These are phyloP conservation scores for Astyanax mexicanus DNA, from an alignment of 2,797 vertebrate species.

Conservation along the genomic window DNA sequence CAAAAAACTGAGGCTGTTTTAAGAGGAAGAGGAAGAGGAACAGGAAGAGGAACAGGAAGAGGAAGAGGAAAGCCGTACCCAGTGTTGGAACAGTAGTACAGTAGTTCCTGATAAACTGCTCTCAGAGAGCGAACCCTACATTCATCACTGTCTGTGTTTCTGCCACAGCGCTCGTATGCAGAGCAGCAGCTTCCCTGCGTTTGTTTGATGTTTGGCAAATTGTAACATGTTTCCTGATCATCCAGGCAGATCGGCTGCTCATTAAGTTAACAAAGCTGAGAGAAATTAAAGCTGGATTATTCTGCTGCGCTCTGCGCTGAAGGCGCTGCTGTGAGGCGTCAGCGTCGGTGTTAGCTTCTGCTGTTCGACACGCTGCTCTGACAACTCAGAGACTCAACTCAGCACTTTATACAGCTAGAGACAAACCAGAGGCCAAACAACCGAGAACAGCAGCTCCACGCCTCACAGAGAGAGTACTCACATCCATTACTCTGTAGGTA, in stretches of 20 bases:
- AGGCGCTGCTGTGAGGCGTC: slow-evolving; percentile 11
- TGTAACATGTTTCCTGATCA: neutral
- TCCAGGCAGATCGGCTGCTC: neutral
- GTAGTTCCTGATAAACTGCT: too few species aligned
- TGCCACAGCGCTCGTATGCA: neutral
- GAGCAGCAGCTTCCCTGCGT: neutral
- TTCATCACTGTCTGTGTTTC: neutral
- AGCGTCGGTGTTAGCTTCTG: neutral
- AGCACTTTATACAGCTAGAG: slow-evolving; percentile 36
- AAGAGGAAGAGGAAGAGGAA: too few species aligned
- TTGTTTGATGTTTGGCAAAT: neutral
- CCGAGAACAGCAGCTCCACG: neutral
- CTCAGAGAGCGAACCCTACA: too few species aligned
- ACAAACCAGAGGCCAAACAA: slow-evolving; percentile 23
- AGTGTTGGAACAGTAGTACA: too few species aligned
- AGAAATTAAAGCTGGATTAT: neutral
- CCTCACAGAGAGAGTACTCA: slow-evolving; percentile 5
- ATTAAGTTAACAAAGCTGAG: neutral
- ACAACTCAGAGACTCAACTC: slow-evolving; percentile 8
- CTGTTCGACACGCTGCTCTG: slow-evolving; percentile 19
- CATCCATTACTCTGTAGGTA: too few species aligned
- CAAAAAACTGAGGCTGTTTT: too few species aligned
- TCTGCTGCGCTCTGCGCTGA: neutral
- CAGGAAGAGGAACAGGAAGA: too few species aligned
- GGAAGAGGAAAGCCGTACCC: too few species aligned